phyloP scores from a whole-genome alignment of 2,113 vertebrate species.

The Rallus limicola region DNA sequence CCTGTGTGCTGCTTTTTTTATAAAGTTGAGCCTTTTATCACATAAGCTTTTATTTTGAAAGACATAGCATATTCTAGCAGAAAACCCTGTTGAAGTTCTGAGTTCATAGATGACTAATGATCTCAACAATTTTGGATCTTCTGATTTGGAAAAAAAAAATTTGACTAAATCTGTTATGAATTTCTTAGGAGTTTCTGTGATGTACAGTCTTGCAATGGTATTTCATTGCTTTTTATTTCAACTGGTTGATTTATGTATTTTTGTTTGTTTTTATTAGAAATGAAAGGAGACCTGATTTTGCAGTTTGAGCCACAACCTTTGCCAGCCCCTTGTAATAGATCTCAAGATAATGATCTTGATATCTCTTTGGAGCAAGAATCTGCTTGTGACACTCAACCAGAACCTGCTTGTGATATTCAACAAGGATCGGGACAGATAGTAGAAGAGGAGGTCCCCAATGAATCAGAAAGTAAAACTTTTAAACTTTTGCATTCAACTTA shows the following conservation, averaged over 20 bases:
- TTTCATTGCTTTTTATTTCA: slow-evolving; percentile 6
- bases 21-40: background rate
- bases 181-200: background rate
- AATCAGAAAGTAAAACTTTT: slow-evolving; percentile 53
- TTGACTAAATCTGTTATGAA: background rate
- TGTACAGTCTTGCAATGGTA: background rate
- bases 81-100: background rate
- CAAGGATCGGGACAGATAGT: background rate
- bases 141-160: background rate
- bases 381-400: slow-evolving; percentile 14
- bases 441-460: background rate
- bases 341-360: slow-evolving; percentile 86
- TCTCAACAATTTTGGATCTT: background rate
- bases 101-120: background rate
- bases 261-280: slow-evolving; percentile 71
- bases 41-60: background rate
- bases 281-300: slow-evolving; percentile 85
- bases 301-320: slow-evolving; percentile 89
- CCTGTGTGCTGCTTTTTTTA: background rate
- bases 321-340: slow-evolving; percentile 72
- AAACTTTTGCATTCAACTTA: background rate
- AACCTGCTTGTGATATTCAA: background rate
- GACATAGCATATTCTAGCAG: background rate
- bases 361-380: slow-evolving; percentile 83
- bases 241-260: background rate